phyloP scores from a whole-genome alignment of 1,140 invertebrate species.

The Meloidogyne floridensis region DNA sequence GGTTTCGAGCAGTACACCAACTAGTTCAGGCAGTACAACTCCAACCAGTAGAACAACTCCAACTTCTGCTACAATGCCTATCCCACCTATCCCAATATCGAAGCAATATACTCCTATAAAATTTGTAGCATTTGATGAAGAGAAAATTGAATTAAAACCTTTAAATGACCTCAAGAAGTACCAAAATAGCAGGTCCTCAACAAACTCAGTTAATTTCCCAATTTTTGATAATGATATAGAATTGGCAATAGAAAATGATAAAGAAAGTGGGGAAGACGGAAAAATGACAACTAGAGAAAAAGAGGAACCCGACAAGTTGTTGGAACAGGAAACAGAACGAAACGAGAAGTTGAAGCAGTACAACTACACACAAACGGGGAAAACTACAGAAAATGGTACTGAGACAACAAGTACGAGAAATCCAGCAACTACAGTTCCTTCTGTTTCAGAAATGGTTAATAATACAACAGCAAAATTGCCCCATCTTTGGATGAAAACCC shows the following conservation, averaged over 20 bases:
- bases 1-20: neutral
- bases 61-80: neutral
- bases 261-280: neutral
- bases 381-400: neutral
- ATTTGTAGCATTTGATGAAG: neutral
- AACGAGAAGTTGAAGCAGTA: neutral
- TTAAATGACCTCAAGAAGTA: neutral
- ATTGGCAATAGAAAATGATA: neutral
- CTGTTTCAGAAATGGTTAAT: neutral
- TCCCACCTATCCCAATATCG: neutral
- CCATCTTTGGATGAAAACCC: constrained; percentile 5
- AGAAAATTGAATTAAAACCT: neutral
- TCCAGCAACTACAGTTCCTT: neutral
- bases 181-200: neutral
- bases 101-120: neutral
- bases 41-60: neutral
- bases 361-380: neutral
- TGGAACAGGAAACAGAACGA: neutral
- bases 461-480: neutral
- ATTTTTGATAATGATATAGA: neutral
- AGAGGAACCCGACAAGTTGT: neutral
- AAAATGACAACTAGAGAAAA: neutral
- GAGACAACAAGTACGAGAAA: neutral
- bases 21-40: neutral
- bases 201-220: neutral